phyloP scores from a whole-genome alignment of 2,888 invertebrate genomes.

The Cylindroiulus punctatus region DNA sequence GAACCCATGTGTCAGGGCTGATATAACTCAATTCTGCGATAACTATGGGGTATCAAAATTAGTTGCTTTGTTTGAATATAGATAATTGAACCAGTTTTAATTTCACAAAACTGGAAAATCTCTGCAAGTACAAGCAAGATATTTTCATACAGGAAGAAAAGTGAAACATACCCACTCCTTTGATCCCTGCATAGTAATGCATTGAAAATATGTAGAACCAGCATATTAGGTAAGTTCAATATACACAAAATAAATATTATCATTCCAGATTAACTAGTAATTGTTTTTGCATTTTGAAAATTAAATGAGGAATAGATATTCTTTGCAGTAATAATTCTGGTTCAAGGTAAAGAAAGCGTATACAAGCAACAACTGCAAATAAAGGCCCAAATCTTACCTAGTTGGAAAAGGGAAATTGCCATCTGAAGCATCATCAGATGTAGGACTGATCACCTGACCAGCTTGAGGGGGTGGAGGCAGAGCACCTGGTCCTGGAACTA shows the following conservation, averaged over 20 bases:
- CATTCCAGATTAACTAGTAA: background rate
- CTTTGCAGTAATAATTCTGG: no score
- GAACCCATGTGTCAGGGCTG: no score
- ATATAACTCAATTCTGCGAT: no score
- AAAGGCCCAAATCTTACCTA: conserved; percentile 57
- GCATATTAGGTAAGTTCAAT: conserved; percentile 2
- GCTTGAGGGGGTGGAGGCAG: conserved; percentile 58
- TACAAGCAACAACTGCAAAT: no score
- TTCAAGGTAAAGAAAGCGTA: no score
- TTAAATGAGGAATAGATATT: no score
- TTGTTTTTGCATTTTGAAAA: no score
- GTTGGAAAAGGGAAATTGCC: conserved; percentile 56
- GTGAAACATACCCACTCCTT: conserved; percentile 53
- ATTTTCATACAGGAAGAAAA: background rate
- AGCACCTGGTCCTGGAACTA: conserved; percentile 57
- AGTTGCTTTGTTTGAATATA: no score
- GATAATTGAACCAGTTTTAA: background rate
- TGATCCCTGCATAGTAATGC: conserved; percentile 55
- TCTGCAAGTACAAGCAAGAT: background rate
- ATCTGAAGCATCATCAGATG: conserved; percentile 48
- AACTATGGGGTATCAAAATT: no score
- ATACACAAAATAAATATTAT: background rate
- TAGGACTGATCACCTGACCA: conserved; percentile 33
- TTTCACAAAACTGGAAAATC: background rate
- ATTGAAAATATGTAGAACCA: background rate